A percentile compares a stretch with the other conserved stretches of the same genome.
These are phyloP conservation scores for Naso thynnoides DNA, from an alignment of 2,797 vertebrate species.

Conservation along the genomic window DNA sequence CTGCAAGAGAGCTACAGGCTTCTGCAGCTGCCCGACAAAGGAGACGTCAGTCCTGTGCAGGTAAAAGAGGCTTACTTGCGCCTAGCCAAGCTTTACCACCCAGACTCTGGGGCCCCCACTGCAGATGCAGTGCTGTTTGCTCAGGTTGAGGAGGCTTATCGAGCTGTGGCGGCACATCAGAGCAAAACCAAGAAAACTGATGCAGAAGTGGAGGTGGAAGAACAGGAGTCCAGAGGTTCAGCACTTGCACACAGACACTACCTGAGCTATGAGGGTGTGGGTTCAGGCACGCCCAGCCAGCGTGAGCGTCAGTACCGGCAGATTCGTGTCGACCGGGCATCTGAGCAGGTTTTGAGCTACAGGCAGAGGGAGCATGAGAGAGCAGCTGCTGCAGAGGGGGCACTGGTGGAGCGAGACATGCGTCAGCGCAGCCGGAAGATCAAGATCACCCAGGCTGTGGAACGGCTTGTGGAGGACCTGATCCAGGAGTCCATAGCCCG, in stretches of 20 bases:
- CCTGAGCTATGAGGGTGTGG: constrained; percentile 93
- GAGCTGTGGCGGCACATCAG: constrained; percentile 86
- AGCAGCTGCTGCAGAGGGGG: constrained; percentile 77
- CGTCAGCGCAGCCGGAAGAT: constrained; percentile 89
- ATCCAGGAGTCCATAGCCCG: constrained; percentile 98
- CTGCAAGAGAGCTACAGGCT: constrained; percentile 87
- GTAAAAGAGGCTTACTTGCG: constrained; percentile 89
- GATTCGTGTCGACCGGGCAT: constrained; percentile 89
- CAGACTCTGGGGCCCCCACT: constrained; percentile 87
- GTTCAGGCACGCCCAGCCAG: constrained; percentile 93
- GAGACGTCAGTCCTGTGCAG: constrained; percentile 83
- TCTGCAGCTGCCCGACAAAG: constrained; percentile 86
- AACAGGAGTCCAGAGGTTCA: constrained; percentile 82
- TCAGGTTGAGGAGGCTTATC: constrained; percentile 91
- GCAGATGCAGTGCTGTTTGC: constrained; percentile 87
- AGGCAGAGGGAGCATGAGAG: constrained; percentile 87
- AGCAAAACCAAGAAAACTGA: constrained; percentile 44
- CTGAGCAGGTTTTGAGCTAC: constrained; percentile 91
- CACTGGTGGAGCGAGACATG: constrained; percentile 85
- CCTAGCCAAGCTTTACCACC: constrained; percentile 94
- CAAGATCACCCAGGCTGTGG: constrained; percentile 95
- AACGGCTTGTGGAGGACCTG: constrained; percentile 95
- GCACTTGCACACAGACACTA: constrained; percentile 93
- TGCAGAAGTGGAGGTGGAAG: constrained; percentile 71
- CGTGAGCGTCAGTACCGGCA: constrained; percentile 92